These are phyloP conservation scores for Drosophila triauraria DNA, from an alignment of 1,140 invertebrate genomes.

Conservation along the genomic window DNA sequence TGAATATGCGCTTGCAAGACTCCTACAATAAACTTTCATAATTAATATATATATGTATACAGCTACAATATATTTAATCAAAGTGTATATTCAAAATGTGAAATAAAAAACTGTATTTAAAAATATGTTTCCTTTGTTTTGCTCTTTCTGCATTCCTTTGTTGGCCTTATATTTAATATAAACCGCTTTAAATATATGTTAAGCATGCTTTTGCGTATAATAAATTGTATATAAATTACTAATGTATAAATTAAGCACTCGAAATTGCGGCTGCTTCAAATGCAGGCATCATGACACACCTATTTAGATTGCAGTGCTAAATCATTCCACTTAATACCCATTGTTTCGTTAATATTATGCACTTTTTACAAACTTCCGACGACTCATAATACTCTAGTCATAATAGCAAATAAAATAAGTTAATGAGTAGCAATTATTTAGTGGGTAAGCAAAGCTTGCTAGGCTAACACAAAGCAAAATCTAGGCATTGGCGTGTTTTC, in stretches of 20 bases:
- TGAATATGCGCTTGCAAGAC: constrained; percentile 75
- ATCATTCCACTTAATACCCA: constrained; percentile 53
- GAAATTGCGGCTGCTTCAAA: constrained; percentile 72
- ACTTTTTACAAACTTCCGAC: constrained; percentile 67
- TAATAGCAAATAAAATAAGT: constrained; percentile 78
- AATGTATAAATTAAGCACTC: constrained; percentile 79
- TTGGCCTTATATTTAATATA: constrained; percentile 58
- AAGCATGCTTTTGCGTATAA: constrained; percentile 59
- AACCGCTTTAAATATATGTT: constrained; percentile 57
- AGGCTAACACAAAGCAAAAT: constrained; percentile 41
- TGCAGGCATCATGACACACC: constrained; percentile 35
- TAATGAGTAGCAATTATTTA: constrained; percentile 63
- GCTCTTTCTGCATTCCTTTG: constrained; percentile 31
- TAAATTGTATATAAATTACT: constrained; percentile 78
- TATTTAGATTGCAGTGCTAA: constrained; percentile 27
- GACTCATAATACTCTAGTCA: constrained; percentile 59
- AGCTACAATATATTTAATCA: constrained; percentile 62
- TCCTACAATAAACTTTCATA: constrained; percentile 71
- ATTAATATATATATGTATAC: constrained; percentile 59
- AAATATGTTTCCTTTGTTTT: constrained; percentile 64
- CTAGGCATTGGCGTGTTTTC: constrained; percentile 37
- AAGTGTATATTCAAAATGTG: constrained; percentile 80
- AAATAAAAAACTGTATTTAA: constrained; percentile 79
- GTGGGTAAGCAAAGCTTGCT: constrained; percentile 63
- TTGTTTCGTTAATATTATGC: constrained; percentile 60